Percentiles rank a stretch among this genome's conserved stretches.
These are phyloP conservation scores for Apeira syringaria DNA, from an alignment of 2,888 invertebrate species.

Conservation along the genomic window DNA sequence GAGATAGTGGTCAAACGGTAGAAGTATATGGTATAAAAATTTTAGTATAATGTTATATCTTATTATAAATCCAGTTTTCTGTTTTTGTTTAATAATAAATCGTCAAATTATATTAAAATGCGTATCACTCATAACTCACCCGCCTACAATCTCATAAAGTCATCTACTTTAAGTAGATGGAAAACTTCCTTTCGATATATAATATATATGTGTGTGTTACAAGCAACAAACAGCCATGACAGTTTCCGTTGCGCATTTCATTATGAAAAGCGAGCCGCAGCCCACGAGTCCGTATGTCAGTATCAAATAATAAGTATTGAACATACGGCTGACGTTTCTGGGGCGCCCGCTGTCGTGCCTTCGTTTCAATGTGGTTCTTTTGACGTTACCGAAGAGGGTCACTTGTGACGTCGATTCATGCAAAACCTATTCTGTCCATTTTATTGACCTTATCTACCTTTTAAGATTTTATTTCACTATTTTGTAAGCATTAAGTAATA, in stretches of 20 bases:
- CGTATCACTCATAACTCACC: too few species aligned
- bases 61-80: too few species aligned
- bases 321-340: slow-evolving; percentile 2
- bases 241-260: slow-evolving; percentile 22
- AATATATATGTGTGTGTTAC: neutral
- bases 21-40: too few species aligned
- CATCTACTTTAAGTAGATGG: neutral
- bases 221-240: neutral
- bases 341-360: neutral
- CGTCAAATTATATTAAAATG: too few species aligned
- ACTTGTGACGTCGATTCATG: neutral
- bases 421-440: neutral
- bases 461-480: too few species aligned
- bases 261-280: slow-evolving; percentile 17
- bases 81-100: too few species aligned
- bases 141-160: too few species aligned
- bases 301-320: slow-evolving; percentile 6
- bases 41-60: too few species aligned
- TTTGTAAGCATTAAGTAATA: too few species aligned
- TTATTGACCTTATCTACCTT: too few species aligned
- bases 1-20: too few species aligned
- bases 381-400: neutral
- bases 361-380: neutral
- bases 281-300: slow-evolving; percentile 9
- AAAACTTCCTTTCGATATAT: neutral